Evolutionary conservation across 2,888 invertebrate species (phyloP).

Genomic region (Drosophila tanythrix): DNA sequence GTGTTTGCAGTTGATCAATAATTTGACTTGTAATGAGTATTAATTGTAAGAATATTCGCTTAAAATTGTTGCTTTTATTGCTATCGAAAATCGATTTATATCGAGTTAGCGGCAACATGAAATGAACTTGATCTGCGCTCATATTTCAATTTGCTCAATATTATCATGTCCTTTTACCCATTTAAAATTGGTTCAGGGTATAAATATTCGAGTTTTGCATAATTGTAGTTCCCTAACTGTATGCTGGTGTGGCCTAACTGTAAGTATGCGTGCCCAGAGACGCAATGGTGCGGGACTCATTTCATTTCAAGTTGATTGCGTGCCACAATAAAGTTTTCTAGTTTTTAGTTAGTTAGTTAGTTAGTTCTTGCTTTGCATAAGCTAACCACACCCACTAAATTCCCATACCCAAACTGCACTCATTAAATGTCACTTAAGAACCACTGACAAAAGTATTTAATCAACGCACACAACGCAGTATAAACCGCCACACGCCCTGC

Average conservation of each 20-base stretch:
- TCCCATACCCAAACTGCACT: slow-evolving; percentile 14
- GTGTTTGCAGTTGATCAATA: neutral
- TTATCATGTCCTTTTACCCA: neutral
- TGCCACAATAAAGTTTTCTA: slow-evolving; percentile 5
- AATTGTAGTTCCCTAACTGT: neutral
- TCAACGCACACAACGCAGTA: slow-evolving; percentile 52
- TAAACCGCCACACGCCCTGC: neutral
- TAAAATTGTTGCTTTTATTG: neutral
- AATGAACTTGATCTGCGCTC: neutral
- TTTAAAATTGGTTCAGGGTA: neutral
- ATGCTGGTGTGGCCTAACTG: slow-evolving; percentile 2
- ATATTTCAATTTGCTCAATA: neutral
- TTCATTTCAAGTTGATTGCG: slow-evolving; percentile 13
- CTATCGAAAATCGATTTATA: neutral
- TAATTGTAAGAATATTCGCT: neutral
- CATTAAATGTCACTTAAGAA: slow-evolving; percentile 41
- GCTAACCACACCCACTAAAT: slow-evolving; percentile 20
- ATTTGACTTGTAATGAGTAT: neutral
- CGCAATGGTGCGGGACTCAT: slow-evolving; percentile 35
- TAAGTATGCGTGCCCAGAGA: slow-evolving; percentile 37
- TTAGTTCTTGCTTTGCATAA: slow-evolving; percentile 13
- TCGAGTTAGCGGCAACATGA: neutral
- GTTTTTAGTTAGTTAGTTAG: slow-evolving; percentile 19
- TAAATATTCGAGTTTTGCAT: neutral
- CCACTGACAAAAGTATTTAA: slow-evolving; percentile 55